Evolutionary conservation across 2,888 invertebrate genomes (phyloP), one percentile per base, ranked within the genome.

Genomic region (Drosophila setosimentum): DNA sequence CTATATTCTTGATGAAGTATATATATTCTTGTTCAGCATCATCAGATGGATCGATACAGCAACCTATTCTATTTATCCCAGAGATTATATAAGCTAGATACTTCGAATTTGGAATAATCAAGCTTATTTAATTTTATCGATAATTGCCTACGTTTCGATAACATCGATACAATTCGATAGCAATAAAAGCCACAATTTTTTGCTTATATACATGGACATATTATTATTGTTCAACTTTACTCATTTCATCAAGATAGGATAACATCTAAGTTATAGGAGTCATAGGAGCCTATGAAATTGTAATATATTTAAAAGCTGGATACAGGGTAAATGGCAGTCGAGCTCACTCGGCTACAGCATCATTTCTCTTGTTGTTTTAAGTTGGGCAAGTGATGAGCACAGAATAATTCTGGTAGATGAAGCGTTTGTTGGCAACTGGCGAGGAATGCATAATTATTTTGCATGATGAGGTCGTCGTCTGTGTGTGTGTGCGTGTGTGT

Each of bases 381-480:
- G 60, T 45, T 70, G 67, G 62, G 58, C 57, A 55, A 75, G 68
- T 71, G 83, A 78, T 76, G 76, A 81, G 71, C 68, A 29, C 48
- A 24, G 70, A 63, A 76, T 78, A 73, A 78, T 73, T 60, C 48
- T 33, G 49, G 40, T 50, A 57, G 32, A 67, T 71, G 61, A 68
- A 77, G 37, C 60, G 33, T 62, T 45, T 45, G 63, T 53, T 35
- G 58, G 63, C 40, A 66, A 70, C 33, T 72, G 62, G 49, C 58
- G 48, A 68, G 58, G 73, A 73, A 78, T 82, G 80, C 75, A 71
- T 82, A 85, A 83, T 80, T 83, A 85, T 83, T 78, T 74, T 24
- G 82, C 71, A 55, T 54, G 68, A 77, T 59, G 72, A 42, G 49
- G 13, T 48, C 49, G 37, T 24, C 61, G 51, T 45, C 70, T 60